phyloP scores from a whole-genome alignment of 2,888 invertebrate genomes.

The Lasioglossum morio region DNA sequence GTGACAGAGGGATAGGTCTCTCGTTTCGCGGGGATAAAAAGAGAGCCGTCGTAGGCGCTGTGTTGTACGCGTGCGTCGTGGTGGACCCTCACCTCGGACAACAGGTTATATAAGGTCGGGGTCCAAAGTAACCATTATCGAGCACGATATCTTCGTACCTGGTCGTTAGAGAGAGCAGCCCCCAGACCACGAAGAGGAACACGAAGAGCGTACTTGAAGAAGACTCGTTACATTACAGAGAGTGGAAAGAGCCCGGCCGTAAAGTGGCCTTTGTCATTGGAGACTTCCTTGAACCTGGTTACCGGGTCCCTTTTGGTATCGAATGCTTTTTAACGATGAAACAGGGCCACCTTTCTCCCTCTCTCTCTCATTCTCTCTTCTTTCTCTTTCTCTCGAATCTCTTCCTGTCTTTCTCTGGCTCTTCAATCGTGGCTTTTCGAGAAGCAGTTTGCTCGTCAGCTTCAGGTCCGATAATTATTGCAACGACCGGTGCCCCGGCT shows the following conservation, averaged over 20 bases:
- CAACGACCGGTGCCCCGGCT: constrained; percentile 27
- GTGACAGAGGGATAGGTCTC: constrained; percentile 53
- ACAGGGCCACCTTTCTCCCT: neutral
- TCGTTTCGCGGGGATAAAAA: constrained; percentile 58
- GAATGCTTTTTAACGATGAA: constrained; percentile 50
- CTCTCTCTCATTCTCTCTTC: neutral
- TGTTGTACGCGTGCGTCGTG: constrained; percentile 58
- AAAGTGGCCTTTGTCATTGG: constrained; percentile 75
- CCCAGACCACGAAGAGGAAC: constrained; percentile 66
- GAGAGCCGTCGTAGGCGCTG: constrained; percentile 52
- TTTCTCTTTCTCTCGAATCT: neutral
- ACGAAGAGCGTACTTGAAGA: constrained; percentile 65
- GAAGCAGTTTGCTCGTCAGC: constrained; percentile 40
- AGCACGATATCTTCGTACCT: constrained; percentile 70
- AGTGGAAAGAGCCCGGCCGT: constrained; percentile 63
- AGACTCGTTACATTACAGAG: constrained; percentile 66
- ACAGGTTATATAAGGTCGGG: constrained; percentile 71
- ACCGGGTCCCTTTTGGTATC: constrained; percentile 57
- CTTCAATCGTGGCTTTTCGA: constrained; percentile 36
- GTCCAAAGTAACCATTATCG: constrained; percentile 70
- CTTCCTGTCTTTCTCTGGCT: neutral
- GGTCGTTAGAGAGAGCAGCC: constrained; percentile 65
- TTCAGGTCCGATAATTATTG: constrained; percentile 56
- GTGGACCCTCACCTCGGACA: constrained; percentile 67
- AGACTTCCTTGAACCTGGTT: constrained; percentile 70